These are phyloP conservation scores for Oceanodroma tethys DNA, from an alignment of 2,113 vertebrate species.

Conservation along the genomic window DNA sequence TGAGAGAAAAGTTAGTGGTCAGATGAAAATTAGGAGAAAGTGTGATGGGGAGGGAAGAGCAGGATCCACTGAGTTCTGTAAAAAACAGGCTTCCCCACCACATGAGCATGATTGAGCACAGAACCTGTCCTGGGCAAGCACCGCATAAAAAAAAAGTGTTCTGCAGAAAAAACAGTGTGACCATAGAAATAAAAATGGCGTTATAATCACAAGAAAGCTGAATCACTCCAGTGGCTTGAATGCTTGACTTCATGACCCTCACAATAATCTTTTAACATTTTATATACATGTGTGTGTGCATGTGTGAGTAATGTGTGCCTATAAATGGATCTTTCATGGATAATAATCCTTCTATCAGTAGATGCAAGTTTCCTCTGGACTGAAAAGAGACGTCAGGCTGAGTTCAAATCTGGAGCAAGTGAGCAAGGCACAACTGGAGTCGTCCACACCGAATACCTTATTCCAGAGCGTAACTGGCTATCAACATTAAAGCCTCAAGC, in stretches of 20 bases:
- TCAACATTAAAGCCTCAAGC: not conserved
- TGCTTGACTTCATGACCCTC: not conserved
- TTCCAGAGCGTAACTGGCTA: not conserved
- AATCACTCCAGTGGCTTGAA: not conserved
- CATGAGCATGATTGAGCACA: rapidly evolving
- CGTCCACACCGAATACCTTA: not conserved
- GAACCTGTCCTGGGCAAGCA: not conserved
- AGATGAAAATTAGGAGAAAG: not conserved
- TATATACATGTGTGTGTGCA: not conserved
- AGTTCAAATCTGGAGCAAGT: not conserved
- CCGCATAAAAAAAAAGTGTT: not conserved
- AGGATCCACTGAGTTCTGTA: not conserved
- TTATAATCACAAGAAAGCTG: not conserved
- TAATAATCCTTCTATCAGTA: not conserved
- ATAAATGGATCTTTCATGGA: not conserved
- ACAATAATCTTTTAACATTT: not conserved
- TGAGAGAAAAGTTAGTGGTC: not conserved
- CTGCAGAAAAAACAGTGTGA: not conserved
- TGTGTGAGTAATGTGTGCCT: not conserved
- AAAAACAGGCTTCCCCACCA: not conserved
- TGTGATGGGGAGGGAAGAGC: not conserved
- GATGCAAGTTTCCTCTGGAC: not conserved
- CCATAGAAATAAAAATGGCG: not conserved
- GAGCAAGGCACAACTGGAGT: not conserved
- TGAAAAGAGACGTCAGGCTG: not conserved